These are phyloP conservation scores for Bubalus kerabau DNA, from an alignment of 2,113 vertebrate genomes.

Conservation along the genomic window DNA sequence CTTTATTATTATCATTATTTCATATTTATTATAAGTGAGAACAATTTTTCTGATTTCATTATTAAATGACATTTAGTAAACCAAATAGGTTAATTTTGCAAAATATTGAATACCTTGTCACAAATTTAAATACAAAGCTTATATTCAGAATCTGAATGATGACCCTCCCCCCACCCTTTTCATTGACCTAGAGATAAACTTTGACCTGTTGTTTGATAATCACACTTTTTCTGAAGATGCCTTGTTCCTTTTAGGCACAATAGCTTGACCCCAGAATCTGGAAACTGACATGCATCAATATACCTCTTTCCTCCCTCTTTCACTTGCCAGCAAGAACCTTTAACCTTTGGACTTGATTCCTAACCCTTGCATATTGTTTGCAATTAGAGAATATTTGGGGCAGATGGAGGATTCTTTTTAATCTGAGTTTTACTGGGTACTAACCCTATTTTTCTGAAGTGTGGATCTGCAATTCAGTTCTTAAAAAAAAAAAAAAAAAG, in stretches of 20 bases:
- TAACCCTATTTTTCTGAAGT: constrained; percentile 22
- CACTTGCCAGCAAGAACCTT: constrained; percentile 75
- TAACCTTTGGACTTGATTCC: constrained; percentile 76
- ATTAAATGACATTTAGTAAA: constrained; percentile 12
- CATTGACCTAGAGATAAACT: constrained; percentile 90
- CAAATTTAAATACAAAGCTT: constrained; percentile 44
- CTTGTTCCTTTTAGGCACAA: constrained; percentile 79
- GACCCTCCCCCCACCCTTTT: constrained; percentile 65
- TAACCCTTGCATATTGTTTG: constrained; percentile 68
- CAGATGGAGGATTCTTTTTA: constrained; percentile 53
- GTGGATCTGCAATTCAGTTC: constrained; percentile 24
- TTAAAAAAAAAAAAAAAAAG: neutral
- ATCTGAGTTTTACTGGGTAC: constrained; percentile 40
- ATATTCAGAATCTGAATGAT: constrained; percentile 48
- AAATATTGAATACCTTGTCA: constrained; percentile 44
- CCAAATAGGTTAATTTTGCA: neutral
- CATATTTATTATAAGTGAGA: constrained; percentile 1
- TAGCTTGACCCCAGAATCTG: constrained; percentile 77
- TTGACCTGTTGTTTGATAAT: constrained; percentile 86
- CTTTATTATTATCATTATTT: neutral
- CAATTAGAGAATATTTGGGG: constrained; percentile 70
- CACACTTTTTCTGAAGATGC: constrained; percentile 80
- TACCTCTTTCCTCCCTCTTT: constrained; percentile 71
- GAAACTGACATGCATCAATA: constrained; percentile 77
- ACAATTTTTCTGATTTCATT: neutral